These are phyloP conservation scores for Exocentrus adspersus DNA, from an alignment of 2,888 invertebrate species.

Conservation along the genomic window DNA sequence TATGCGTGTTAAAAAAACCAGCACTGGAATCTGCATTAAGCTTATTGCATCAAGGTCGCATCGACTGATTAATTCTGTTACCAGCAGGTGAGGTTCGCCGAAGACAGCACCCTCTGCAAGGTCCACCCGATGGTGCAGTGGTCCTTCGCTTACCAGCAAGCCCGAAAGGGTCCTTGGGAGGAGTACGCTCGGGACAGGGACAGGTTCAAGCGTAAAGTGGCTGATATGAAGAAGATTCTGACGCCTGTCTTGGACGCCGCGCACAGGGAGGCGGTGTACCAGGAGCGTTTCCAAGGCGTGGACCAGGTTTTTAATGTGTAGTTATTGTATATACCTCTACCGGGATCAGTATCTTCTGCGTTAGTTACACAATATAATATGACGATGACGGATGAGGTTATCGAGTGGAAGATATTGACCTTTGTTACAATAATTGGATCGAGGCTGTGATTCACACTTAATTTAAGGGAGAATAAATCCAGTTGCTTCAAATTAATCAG, in stretches of 20 bases:
- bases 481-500: constrained; percentile 27
- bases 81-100: constrained; percentile 68
- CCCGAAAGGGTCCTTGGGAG: constrained; percentile 70
- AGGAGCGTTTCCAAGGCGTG: constrained; percentile 58
- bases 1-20: too few species aligned
- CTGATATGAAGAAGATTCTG: constrained; percentile 57
- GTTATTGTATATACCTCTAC: not conserved
- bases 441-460: constrained; percentile 15
- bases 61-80: too few species aligned
- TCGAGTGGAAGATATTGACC: constrained; percentile 7
- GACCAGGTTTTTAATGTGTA: constrained; percentile 56
- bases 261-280: constrained; percentile 64
- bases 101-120: constrained; percentile 57
- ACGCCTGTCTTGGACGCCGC: constrained; percentile 60
- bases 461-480: constrained; percentile 9
- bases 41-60: too few species aligned
- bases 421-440: not conserved
- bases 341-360: constrained; percentile 7
- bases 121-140: constrained; percentile 67
- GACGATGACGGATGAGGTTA: too few species aligned
- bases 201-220: constrained; percentile 64
- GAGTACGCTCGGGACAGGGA: constrained; percentile 65
- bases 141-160: constrained; percentile 67
- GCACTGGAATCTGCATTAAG: too few species aligned
- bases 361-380: too few species aligned